phyloP scores from a whole-genome alignment of 1,140 invertebrate genomes.

The Laodelphax striatellus region DNA sequence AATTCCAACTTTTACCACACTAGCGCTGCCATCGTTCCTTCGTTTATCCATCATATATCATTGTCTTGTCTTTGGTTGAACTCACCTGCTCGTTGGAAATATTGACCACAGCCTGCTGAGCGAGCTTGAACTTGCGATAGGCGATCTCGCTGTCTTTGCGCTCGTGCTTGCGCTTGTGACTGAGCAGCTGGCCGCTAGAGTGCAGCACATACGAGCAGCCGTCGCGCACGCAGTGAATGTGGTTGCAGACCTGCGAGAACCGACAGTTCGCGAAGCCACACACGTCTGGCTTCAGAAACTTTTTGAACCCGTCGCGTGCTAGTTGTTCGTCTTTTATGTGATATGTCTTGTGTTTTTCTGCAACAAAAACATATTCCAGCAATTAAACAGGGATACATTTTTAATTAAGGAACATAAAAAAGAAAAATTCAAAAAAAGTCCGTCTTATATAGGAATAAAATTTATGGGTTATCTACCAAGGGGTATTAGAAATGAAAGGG shows the following conservation, averaged over 20 bases:
- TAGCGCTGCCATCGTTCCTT: too few species aligned
- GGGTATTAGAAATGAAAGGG: too few species aligned
- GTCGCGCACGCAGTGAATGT: conserved; percentile 94
- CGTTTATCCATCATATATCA: too few species aligned
- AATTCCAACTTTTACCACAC: too few species aligned
- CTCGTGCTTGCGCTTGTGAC: conserved; percentile 95
- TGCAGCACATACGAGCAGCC: conserved; percentile 93
- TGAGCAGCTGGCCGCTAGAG: conserved; percentile 92
- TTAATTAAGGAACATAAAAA: not conserved
- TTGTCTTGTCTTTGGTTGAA: not conserved
- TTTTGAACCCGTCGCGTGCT: conserved; percentile 93
- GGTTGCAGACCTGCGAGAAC: conserved; percentile 91
- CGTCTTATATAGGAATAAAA: too few species aligned
- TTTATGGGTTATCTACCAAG: too few species aligned
- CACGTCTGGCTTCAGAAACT: conserved; percentile 94
- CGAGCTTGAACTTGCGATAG: conserved; percentile 64
- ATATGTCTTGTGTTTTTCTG: conserved; percentile 98
- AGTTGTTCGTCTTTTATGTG: conserved; percentile 96
- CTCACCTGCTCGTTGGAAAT: conserved; percentile 20
- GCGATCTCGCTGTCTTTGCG: conserved; percentile 77
- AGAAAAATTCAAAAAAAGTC: too few species aligned
- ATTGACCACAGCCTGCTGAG: conserved; percentile 35
- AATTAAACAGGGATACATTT: too few species aligned
- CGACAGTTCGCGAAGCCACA: conserved; percentile 85
- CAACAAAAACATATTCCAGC: too few species aligned